phyloP scores from a whole-genome alignment of 2,797 vertebrate species.

The Leuciscus waleckii region DNA sequence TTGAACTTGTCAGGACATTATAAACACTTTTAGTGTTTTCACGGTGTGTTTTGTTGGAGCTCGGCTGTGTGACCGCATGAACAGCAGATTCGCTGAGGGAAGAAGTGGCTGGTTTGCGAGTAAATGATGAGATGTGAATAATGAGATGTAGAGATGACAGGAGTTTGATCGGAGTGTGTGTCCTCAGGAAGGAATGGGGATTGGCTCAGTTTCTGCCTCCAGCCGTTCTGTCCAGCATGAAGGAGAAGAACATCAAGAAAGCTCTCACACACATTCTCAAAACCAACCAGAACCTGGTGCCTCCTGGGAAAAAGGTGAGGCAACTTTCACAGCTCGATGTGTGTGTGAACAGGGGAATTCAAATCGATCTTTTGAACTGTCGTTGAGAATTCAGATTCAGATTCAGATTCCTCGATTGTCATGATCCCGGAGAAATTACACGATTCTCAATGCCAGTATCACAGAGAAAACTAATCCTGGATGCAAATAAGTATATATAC shows the following conservation, averaged over 20 bases:
- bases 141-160: not conserved
- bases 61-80: not conserved
- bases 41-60: not conserved
- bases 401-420: not conserved
- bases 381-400: not conserved
- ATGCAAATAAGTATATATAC: not conserved
- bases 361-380: not conserved
- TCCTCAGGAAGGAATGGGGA: constrained; percentile 97
- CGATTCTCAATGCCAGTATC: no score
- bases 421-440: not conserved
- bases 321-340: not conserved
- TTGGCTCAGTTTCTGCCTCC: constrained; percentile 96
- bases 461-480: not conserved
- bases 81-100: not conserved
- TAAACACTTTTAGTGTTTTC: no score
- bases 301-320: constrained; percentile 98
- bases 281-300: constrained; percentile 98
- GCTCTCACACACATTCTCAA: constrained; percentile 98
- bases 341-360: not conserved
- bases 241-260: constrained; percentile 99
- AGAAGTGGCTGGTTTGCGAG: not conserved
- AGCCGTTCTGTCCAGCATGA: constrained; percentile 98
- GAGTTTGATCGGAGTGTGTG: not conserved
- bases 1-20: no score
- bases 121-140: not conserved